Conservation (phyloP, 2,113 vertebrate species). For the Cervus canadensis region DNA sequence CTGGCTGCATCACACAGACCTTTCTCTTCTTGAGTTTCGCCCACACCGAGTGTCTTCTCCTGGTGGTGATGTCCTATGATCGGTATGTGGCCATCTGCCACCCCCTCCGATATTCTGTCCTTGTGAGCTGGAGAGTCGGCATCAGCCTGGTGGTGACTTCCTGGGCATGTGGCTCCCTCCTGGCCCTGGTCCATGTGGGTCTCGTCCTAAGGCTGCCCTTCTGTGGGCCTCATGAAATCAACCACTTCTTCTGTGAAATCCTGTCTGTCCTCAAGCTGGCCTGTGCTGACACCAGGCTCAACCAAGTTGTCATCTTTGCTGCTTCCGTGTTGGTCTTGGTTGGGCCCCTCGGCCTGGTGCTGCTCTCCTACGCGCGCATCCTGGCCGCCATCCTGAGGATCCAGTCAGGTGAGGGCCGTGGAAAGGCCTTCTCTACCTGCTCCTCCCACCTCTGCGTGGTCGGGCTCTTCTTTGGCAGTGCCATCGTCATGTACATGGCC, state of each 20-base stretch:
- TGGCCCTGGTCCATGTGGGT: neutral
- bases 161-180: neutral
- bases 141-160: neutral
- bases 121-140: neutral
- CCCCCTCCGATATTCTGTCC: neutral
- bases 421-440: conserved; percentile 60
- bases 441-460: conserved; percentile 55
- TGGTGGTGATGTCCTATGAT: conserved; percentile 65
- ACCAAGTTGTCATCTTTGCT: neutral
- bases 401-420: neutral
- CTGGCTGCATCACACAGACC: conserved; percentile 45
- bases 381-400: neutral
- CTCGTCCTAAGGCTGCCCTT: conserved; percentile 44
- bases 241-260: conserved; percentile 71
- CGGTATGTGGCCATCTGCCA: conserved; percentile 50
- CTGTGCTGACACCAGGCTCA: conserved; percentile 50
- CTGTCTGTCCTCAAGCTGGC: conserved; percentile 56
- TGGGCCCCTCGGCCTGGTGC: neutral
- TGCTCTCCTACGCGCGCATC: neutral
- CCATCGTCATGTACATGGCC: neutral
- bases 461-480: neutral
- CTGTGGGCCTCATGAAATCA: conserved; percentile 34
- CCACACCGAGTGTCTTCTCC: conserved; percentile 25
- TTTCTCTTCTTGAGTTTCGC: conserved; percentile 38
- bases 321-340: neutral